These are phyloP conservation scores for Triplophysa yarkandensis DNA, from an alignment of 2,797 vertebrate species.

Conservation along the genomic window DNA sequence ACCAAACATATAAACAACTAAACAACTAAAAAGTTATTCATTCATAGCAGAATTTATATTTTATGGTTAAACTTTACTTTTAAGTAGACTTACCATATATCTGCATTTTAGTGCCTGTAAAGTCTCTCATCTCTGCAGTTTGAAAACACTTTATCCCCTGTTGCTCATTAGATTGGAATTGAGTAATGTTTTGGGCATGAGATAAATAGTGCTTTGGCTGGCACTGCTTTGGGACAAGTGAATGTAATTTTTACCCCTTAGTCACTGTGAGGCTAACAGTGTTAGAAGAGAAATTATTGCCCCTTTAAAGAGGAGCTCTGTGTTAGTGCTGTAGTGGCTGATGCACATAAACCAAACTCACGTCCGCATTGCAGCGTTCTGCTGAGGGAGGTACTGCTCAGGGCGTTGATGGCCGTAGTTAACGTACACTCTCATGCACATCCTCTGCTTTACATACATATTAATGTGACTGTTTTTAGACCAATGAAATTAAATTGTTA, in stretches of 20 bases:
- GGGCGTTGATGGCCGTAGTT: constrained; percentile 10
- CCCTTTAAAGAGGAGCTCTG: constrained; percentile 2
- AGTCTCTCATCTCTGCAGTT: background rate
- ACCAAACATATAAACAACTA: no score
- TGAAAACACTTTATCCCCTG: constrained; percentile 7
- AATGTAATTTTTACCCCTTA: constrained; percentile 7
- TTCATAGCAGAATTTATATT: no score
- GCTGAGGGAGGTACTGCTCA: constrained; percentile 13
- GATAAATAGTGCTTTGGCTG: constrained; percentile 16
- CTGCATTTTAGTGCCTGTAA: background rate
- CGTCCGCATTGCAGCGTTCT: constrained; percentile 58
- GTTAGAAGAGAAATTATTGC: constrained; percentile 25
- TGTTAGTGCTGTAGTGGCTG: background rate
- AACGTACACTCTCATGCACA: constrained; percentile 7
- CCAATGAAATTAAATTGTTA: background rate
- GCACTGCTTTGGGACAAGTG: background rate
- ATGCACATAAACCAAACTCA: constrained; percentile 5
- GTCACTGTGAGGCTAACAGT: constrained; percentile 29
- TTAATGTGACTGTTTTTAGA: constrained; percentile 4
- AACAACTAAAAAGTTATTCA: no score
- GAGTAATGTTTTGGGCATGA: constrained; percentile 10
- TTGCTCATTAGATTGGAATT: constrained; percentile 22
- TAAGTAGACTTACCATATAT: background rate
- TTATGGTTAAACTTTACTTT: no score
- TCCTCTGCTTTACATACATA: background rate